These are phyloP conservation scores for Cheilosia vulpina DNA, from an alignment of 2,888 invertebrate species.

Conservation along the genomic window DNA sequence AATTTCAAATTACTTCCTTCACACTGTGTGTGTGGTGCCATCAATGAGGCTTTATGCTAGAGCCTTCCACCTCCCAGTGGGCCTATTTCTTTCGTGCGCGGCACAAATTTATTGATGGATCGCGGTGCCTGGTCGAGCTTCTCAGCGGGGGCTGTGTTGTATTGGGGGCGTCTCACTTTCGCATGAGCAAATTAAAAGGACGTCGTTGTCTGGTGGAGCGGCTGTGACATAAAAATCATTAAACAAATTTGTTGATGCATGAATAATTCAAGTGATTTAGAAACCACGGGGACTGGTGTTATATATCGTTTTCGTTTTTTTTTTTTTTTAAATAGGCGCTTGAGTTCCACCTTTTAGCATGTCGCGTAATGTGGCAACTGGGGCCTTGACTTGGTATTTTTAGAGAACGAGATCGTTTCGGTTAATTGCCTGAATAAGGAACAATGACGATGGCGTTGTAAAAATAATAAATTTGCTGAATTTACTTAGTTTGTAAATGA, in stretches of 20 bases:
- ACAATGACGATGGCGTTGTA: background rate
- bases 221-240: conserved; percentile 69
- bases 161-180: conserved; percentile 25
- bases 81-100: conserved; percentile 55
- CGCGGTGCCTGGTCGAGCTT: conserved; percentile 21
- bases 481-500: too few species aligned
- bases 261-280: conserved; percentile 70
- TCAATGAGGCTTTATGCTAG: conserved; percentile 25
- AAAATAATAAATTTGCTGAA: too few species aligned
- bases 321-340: background rate
- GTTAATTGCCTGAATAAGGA: conserved; percentile 7
- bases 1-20: conserved; percentile 70
- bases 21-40: conserved; percentile 38
- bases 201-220: conserved; percentile 20
- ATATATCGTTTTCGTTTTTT: background rate
- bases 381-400: conserved; percentile 22
- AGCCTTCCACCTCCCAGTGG: conserved; percentile 44
- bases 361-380: conserved; percentile 31
- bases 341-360: conserved; percentile 2
- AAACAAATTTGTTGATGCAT: conserved; percentile 62
- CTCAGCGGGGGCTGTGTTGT: conserved; percentile 12
- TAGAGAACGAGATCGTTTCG: background rate
- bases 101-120: conserved; percentile 73
- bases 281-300: conserved; percentile 21
- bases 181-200: conserved; percentile 66